Evolutionary conservation across 1,140 invertebrate genomes (phyloP).

Genomic region (Hyles vespertilio): DNA sequence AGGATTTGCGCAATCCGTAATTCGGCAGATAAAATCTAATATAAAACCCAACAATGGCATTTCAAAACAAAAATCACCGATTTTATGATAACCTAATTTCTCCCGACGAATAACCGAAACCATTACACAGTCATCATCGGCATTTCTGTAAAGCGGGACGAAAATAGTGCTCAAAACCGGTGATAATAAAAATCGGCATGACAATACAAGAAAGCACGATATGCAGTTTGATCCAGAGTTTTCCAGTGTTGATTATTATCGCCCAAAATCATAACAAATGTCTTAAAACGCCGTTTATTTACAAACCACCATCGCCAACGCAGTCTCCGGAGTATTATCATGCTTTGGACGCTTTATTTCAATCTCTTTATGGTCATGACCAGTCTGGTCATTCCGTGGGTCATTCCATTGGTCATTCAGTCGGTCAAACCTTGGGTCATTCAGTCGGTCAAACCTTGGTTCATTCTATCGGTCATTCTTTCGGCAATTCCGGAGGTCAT

Average conservation of each 20-base stretch:
- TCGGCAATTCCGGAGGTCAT: constrained; percentile 12
- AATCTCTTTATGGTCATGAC: constrained; percentile 38
- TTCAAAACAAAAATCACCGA: constrained; percentile 14
- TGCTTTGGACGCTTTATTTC: constrained; percentile 51
- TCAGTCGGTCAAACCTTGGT: background rate
- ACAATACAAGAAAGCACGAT: constrained; percentile 44
- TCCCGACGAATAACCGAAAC: background rate
- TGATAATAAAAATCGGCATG: constrained; percentile 23
- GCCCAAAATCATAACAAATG: constrained; percentile 59
- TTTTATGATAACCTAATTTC: constrained; percentile 16
- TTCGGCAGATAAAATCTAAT: too few species aligned
- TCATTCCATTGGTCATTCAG: too few species aligned
- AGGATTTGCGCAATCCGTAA: too few species aligned
- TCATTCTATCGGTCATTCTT: background rate
- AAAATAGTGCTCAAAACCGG: background rate
- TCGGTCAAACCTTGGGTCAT: too few species aligned
- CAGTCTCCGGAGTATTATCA: constrained; percentile 59
- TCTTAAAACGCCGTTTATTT: constrained; percentile 52
- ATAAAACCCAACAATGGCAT: background rate
- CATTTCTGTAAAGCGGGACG: background rate
- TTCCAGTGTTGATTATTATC: constrained; percentile 56
- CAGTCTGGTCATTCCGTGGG: constrained; percentile 16
- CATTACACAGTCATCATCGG: background rate
- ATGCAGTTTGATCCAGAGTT: constrained; percentile 53
- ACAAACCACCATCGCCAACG: constrained; percentile 56